Percentiles rank a stretch among this genome's conserved stretches.
Evolutionary conservation across 2,113 vertebrate species (phyloP).

Genomic region (Leucopsar rothschildi): DNA sequence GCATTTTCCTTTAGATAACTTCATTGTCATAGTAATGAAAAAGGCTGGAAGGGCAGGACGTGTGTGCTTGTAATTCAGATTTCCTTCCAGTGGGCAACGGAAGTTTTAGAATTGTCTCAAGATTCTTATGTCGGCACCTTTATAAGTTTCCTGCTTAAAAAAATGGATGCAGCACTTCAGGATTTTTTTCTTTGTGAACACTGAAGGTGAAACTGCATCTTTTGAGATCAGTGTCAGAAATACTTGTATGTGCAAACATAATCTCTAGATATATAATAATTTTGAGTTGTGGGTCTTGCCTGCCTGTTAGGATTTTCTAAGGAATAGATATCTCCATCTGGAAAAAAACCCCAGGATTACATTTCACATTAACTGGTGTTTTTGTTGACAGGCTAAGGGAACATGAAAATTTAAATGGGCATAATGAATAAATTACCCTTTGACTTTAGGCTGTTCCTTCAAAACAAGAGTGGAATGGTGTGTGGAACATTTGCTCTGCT

Average conservation of each 20-base stretch:
- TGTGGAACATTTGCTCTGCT: neutral
- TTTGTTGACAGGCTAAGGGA: neutral
- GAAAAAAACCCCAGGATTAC: neutral
- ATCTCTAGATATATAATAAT: fast-evolving
- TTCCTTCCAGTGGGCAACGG: neutral
- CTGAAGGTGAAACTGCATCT: neutral
- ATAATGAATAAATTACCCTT: neutral
- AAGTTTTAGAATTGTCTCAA: neutral
- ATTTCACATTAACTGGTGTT: neutral
- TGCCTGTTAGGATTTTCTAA: neutral
- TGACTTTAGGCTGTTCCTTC: neutral
- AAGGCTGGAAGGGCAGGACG: fast-evolving
- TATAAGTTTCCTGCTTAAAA: neutral
- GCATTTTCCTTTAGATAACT: neutral
- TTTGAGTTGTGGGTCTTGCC: neutral
- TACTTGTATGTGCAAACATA: fast-evolving
- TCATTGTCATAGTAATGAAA: neutral
- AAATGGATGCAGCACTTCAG: neutral
- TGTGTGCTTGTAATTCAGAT: neutral
- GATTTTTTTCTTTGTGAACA: neutral
- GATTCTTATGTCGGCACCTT: neutral
- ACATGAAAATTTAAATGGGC: neutral
- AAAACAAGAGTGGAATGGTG: neutral
- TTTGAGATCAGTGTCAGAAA: neutral
- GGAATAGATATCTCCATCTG: neutral